Conservation (phyloP, 2,797 vertebrate genomes). For the Micropoecilia bifurca region DNA sequence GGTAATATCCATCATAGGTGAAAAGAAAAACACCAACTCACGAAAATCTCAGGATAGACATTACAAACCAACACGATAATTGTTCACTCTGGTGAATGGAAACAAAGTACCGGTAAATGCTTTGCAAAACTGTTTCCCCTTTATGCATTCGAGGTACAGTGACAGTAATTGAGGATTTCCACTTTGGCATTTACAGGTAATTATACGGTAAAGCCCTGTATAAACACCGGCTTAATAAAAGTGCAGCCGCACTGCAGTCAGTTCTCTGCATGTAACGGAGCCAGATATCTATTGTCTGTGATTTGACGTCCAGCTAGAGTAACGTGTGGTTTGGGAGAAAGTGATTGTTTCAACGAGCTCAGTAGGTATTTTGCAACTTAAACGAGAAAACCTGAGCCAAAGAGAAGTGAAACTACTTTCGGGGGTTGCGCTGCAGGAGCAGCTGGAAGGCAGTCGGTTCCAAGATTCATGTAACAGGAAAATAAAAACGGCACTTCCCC, state of each 20-base stretch:
- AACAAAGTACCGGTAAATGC: slow-evolving; percentile 35
- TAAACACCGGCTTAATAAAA: slow-evolving; percentile 36
- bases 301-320: slow-evolving; percentile 29
- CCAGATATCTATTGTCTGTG: slow-evolving; percentile 24
- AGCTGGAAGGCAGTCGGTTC: slow-evolving; percentile 79
- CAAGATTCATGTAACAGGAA: slow-evolving; percentile 81
- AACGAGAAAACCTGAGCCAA: slow-evolving; percentile 70
- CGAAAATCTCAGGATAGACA: slow-evolving; percentile 18
- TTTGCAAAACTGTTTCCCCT: slow-evolving; percentile 40
- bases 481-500: slow-evolving; percentile 81
- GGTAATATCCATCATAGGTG: slow-evolving; percentile 10
- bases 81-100: slow-evolving; percentile 34
- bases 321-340: slow-evolving; percentile 65
- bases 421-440: slow-evolving; percentile 71
- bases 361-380: slow-evolving; percentile 80
- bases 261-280: slow-evolving; percentile 7
- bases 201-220: slow-evolving; percentile 27
- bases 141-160: slow-evolving; percentile 35
- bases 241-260: slow-evolving; percentile 20
- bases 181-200: slow-evolving; percentile 45
- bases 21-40: slow-evolving; percentile 17
- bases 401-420: slow-evolving; percentile 84
- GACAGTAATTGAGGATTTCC: slow-evolving; percentile 53
- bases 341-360: slow-evolving; percentile 65
- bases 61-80: slow-evolving; percentile 24